A percentile compares a stretch with the other conserved stretches of the same genome.
phyloP scores from a whole-genome alignment of 2,888 invertebrate species.

The Parochlus steinenii region DNA sequence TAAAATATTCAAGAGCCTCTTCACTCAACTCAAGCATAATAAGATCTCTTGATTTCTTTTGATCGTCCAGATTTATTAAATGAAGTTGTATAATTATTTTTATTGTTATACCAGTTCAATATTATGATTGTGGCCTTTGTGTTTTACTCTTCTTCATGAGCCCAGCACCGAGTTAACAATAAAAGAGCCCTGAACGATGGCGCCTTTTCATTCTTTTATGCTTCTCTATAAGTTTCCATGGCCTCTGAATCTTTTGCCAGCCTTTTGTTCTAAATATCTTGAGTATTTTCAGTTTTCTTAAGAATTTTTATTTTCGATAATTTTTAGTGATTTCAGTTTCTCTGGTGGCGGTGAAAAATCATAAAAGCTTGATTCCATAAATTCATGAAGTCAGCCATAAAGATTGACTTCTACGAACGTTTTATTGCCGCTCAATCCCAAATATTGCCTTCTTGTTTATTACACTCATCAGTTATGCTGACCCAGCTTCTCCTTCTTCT shows the following conservation, averaged over 20 bases:
- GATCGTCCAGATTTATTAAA: too few relatives aligned
- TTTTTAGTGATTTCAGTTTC: neutral
- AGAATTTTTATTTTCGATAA: too few relatives aligned
- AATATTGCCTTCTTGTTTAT: slow-evolving; percentile 1
- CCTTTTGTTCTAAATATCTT: too few relatives aligned
- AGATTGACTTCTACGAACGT: slow-evolving; percentile 12
- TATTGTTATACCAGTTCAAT: too few relatives aligned
- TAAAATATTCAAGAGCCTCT: too few relatives aligned
- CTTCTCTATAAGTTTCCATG: too few relatives aligned
- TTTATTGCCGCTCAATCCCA: slow-evolving; percentile 11
- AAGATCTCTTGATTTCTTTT: too few relatives aligned
- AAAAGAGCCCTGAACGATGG: neutral
- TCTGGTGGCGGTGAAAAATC: too few relatives aligned
- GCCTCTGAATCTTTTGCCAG: neutral
- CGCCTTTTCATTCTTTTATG: neutral
- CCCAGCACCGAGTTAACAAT: slow-evolving; percentile 1
- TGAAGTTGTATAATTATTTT: too few relatives aligned
- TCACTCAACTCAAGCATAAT: too few relatives aligned
- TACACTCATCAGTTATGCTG: neutral
- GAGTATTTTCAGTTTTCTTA: neutral
- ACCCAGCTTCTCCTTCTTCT: neutral
- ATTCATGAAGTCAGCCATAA: slow-evolving; percentile 1
- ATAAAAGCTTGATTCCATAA: too few relatives aligned
- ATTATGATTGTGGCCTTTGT: too few relatives aligned
- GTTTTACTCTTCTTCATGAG: slow-evolving; percentile 1